Evolutionary conservation across 2,888 invertebrate species (phyloP).

Genomic region (Meteorus cinctellus): DNA sequence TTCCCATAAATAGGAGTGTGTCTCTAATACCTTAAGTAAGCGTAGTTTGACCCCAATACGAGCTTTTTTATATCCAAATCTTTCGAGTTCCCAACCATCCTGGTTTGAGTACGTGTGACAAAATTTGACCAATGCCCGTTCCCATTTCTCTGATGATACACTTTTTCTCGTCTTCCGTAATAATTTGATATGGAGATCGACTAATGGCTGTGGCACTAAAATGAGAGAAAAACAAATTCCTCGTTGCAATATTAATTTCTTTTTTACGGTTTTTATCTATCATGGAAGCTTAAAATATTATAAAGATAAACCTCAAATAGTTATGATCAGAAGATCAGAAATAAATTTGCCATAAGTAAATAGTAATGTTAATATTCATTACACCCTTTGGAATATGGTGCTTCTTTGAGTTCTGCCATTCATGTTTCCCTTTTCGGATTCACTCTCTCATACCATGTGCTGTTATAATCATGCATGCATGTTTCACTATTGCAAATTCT

Average conservation of each 20-base stretch:
- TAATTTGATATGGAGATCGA: slow-evolving; percentile 91
- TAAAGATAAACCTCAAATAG: too few relatives aligned
- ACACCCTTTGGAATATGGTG: too few relatives aligned
- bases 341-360: too few relatives aligned
- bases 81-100: slow-evolving; percentile 96
- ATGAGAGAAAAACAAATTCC: slow-evolving; percentile 51
- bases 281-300: too few relatives aligned
- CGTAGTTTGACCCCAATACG: slow-evolving; percentile 91
- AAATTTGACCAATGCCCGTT: slow-evolving; percentile 90
- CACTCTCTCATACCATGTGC: too few relatives aligned
- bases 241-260: background rate
- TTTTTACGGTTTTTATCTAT: background rate
- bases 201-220: slow-evolving; percentile 86
- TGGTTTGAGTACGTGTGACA: slow-evolving; percentile 91
- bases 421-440: too few relatives aligned
- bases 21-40: slow-evolving; percentile 84
- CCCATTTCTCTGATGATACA: slow-evolving; percentile 91
- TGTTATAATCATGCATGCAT: too few relatives aligned
- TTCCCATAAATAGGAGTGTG: background rate
- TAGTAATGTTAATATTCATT: too few relatives aligned
- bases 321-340: too few relatives aligned
- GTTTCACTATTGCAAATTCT: too few relatives aligned
- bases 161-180: slow-evolving; percentile 89
- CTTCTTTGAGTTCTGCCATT: too few relatives aligned
- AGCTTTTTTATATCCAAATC: slow-evolving; percentile 96